Conservation (phyloP, 2,797 vertebrate genomes). For the Chelon auratus region DNA sequence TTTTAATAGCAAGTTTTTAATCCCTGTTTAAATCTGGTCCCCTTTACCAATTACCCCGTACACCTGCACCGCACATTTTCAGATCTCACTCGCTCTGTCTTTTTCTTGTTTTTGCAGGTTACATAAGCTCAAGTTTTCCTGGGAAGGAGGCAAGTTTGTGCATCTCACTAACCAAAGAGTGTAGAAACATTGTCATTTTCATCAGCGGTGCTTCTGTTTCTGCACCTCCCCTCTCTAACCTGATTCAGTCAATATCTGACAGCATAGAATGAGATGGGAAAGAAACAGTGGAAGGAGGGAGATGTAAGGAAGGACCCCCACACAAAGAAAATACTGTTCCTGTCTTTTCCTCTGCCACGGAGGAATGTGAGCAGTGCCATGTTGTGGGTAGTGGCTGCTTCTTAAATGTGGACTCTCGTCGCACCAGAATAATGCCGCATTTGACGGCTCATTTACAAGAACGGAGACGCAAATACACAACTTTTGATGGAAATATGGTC, state of each 20-base stretch:
- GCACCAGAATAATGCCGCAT: too few relatives aligned
- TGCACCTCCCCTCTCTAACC: conserved; percentile 81
- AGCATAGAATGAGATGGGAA: conserved; percentile 78
- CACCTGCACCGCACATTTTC: conserved; percentile 38
- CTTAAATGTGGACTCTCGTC: too few relatives aligned
- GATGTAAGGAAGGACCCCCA: conserved; percentile 66
- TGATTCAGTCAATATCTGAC: conserved; percentile 87
- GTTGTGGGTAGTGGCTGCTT: conserved; percentile 25
- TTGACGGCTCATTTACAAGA: too few relatives aligned
- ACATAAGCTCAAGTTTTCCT: conserved; percentile 70
- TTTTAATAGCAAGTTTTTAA: conserved; percentile 34
- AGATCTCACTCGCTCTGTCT: background rate
- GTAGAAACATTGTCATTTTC: conserved; percentile 78
- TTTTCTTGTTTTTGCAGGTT: conserved; percentile 48
- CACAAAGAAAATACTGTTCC: conserved; percentile 79
- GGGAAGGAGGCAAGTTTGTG: conserved; percentile 59
- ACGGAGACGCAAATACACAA: too few relatives aligned
- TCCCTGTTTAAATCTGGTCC: conserved; percentile 17
- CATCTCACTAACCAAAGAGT: conserved; percentile 67
- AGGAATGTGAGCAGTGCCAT: conserved; percentile 54
- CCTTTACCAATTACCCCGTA: conserved; percentile 24
- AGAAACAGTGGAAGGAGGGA: conserved; percentile 57
- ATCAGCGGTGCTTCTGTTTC: conserved; percentile 72
- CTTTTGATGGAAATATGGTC: too few relatives aligned
- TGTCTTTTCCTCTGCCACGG: conserved; percentile 50